phyloP scores from a whole-genome alignment of 1,140 invertebrate genomes.

The Lasioglossum albipes region DNA sequence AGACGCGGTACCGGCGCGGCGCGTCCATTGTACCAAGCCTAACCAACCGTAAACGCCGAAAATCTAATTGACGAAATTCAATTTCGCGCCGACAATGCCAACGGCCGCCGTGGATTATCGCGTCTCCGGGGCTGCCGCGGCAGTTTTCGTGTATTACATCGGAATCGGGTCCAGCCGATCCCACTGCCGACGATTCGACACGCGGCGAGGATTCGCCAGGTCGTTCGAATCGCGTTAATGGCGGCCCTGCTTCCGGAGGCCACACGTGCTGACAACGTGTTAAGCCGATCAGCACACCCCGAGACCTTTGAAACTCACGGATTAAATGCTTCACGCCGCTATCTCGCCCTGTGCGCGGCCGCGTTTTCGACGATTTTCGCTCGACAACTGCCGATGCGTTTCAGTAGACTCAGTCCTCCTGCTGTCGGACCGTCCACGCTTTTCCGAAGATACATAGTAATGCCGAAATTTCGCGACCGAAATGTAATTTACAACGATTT shows the following conservation, averaged over 20 bases:
- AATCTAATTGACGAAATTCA: constrained; percentile 79
- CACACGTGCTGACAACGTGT: constrained; percentile 3
- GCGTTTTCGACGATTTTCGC: too few species aligned
- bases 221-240: constrained; percentile 43
- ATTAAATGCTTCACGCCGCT: too few species aligned
- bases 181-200: constrained; percentile 45
- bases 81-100: constrained; percentile 76
- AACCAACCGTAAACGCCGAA: constrained; percentile 78
- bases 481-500: too few species aligned
- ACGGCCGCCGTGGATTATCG: constrained; percentile 49
- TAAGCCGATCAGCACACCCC: constrained; percentile 43
- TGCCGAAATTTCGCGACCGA: too few species aligned
- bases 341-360: too few species aligned
- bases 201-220: constrained; percentile 49
- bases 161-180: constrained; percentile 50
- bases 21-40: constrained; percentile 63
- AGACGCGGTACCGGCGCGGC: not conserved
- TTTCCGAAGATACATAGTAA: too few species aligned
- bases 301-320: too few species aligned
- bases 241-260: not conserved
- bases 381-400: too few species aligned
- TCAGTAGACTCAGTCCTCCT: too few species aligned
- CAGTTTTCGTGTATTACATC: constrained; percentile 71
- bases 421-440: too few species aligned
- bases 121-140: constrained; percentile 19